Percentiles rank a stretch among this genome's conserved stretches.
Evolutionary conservation across 2,797 vertebrate genomes (phyloP).

Genomic region (Sebastes paucispinis): DNA sequence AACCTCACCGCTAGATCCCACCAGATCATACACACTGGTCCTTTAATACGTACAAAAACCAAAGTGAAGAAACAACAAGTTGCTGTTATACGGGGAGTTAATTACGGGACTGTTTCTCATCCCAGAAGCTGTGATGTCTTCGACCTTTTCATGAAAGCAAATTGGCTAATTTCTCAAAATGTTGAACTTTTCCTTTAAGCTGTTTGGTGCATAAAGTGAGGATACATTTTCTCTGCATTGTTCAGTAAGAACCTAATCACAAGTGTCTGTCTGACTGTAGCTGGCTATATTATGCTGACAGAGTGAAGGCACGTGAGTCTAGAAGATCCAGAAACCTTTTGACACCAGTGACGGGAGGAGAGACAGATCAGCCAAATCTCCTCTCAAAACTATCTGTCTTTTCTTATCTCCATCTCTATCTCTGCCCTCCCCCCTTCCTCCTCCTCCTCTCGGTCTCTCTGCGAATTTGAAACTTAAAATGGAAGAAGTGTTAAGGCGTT

Average conservation of each 20-base stretch:
- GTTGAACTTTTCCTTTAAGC: neutral
- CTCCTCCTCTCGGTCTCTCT: neutral
- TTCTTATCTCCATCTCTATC: neutral
- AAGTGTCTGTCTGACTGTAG: neutral
- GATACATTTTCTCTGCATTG: neutral
- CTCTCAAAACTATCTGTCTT: slow-evolving; percentile 9
- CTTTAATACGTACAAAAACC: neutral
- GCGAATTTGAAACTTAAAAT: slow-evolving; percentile 50
- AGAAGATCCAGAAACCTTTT: slow-evolving; percentile 37
- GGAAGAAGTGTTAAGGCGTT: slow-evolving; percentile 43
- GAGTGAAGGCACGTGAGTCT: slow-evolving; percentile 21
- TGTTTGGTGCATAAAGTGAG: neutral
- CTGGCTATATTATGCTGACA: slow-evolving; percentile 2
- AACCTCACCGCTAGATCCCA: too few relatives aligned
- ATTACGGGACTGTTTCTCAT: neutral
- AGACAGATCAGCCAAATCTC: slow-evolving; percentile 42
- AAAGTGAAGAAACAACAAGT: neutral
- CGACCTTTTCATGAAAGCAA: neutral
- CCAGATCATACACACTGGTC: too few relatives aligned
- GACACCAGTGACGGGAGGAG: slow-evolving; percentile 23
- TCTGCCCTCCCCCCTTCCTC: neutral
- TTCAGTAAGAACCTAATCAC: neutral
- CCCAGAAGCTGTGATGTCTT: neutral
- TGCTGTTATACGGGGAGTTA: neutral
- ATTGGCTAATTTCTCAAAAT: neutral